Evolutionary conservation across 2,888 invertebrate genomes (phyloP), one percentile per base, ranked within the genome.

Genomic region (Sesia bembeciformis): DNA sequence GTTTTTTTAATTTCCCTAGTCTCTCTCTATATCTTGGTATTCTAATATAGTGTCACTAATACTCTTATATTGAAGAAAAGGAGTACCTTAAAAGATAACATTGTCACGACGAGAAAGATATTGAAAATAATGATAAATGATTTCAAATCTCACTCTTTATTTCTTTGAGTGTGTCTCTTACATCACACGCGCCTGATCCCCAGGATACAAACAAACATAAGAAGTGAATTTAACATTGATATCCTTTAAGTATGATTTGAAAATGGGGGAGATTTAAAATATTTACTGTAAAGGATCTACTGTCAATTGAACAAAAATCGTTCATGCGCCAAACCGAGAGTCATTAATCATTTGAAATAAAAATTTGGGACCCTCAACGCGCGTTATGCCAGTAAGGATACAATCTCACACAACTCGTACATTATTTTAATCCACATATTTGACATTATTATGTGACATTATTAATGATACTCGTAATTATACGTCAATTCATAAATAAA

Each of bases 271-370:
- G 70, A 70, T 74, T 74, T 70, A 63, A 74, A 75, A 74, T 74
- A 77, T 79, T 75, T 65, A 77, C 74, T 74, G 66, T 57, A 61
- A 72, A 74, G 74, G 75, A 81, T 76, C 66, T 70, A 65, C 73
- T 78, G 76, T 81, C 84, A 79, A 82, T 81, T 80, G 78, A 77
- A 79, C 72, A 74, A 75, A 79, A 79, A 81, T 81, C 79, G 72
- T 72, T 77, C 73, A 73, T 67, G 72, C 72, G 76, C 72, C 76
- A 74, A 81, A 77, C 71, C 68, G 63, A 64, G 7, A 65, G 69
- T 81, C 88, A 87, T 86, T 84, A 84, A 88, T 88, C 87, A 89
- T 87, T 68, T 68, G 56, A 68, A 75, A 78, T 76, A 74, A 70
- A 66, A 60, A 63, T 69, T 71, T 67, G 65, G 65, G 74, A 66